Conservation (phyloP, 2,797 vertebrate species). For the Sebastes goodei region DNA sequence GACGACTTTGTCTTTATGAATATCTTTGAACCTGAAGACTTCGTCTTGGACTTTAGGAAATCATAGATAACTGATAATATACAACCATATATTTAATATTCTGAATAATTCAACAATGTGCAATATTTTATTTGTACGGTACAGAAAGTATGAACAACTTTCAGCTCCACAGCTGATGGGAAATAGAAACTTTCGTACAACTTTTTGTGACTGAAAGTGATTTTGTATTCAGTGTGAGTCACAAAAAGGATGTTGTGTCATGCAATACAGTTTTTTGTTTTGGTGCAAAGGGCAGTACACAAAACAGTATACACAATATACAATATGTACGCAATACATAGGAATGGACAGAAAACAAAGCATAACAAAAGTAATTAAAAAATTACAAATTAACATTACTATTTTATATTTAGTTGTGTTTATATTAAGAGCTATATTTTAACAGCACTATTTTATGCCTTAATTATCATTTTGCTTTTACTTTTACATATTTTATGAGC, state of each 20-base stretch:
- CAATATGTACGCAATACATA: not conserved
- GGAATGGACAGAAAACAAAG: not conserved
- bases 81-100: not conserved
- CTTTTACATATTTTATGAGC: no score
- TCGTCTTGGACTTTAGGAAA: not conserved
- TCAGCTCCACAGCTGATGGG: not conserved
- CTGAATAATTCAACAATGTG: not conserved
- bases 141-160: not conserved
- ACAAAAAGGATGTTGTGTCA: not conserved
- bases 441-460: no score
- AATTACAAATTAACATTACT: no score
- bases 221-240: not conserved
- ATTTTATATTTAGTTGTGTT: no score
- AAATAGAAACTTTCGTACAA: not conserved
- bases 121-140: not conserved
- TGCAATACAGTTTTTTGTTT: not conserved
- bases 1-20: not conserved
- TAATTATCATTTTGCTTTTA: no score
- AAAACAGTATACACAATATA: not conserved
- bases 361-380: not conserved
- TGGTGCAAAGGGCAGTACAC: not conserved
- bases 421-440: not conserved
- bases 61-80: not conserved
- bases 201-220: not conserved
- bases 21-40: not conserved